Evolutionary conservation across 2,113 vertebrate genomes (phyloP).

Genomic region (Eretmochelys imbricata): DNA sequence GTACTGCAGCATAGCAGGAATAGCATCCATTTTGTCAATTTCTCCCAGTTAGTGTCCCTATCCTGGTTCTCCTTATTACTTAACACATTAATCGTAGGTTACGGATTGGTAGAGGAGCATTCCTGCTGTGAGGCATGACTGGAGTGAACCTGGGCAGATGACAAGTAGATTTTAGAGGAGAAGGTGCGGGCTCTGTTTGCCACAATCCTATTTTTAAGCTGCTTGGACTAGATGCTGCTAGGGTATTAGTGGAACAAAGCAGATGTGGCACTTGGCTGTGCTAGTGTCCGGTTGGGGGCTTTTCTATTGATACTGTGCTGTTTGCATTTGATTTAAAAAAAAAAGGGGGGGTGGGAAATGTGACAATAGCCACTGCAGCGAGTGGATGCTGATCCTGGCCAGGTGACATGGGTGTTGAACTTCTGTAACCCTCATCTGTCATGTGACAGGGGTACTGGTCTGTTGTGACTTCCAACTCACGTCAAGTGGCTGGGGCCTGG

Average conservation of each 20-base stretch:
- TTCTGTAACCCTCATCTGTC: background rate
- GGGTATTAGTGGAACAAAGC: background rate
- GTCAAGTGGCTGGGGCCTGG: background rate
- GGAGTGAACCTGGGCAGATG: background rate
- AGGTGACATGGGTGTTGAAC: background rate
- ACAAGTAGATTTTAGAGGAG: background rate
- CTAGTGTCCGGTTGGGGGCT: background rate
- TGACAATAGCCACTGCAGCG: background rate
- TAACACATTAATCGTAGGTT: rapidly evolving
- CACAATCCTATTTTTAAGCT: background rate
- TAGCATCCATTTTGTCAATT: background rate
- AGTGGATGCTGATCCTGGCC: background rate
- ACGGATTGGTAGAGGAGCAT: rapidly evolving
- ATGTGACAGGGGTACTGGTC: background rate
- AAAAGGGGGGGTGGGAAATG: too few species aligned
- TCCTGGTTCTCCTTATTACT: rapidly evolving
- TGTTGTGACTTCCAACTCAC: background rate
- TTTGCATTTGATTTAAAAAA: background rate
- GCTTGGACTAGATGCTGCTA: background rate
- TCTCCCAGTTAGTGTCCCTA: background rate
- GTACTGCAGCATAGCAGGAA: background rate
- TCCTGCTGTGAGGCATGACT: background rate
- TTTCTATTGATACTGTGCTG: background rate
- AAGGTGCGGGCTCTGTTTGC: background rate
- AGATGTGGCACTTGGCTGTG: background rate